phyloP scores from a whole-genome alignment of 2,888 invertebrate genomes.

The Chymomyza fuscimana region DNA sequence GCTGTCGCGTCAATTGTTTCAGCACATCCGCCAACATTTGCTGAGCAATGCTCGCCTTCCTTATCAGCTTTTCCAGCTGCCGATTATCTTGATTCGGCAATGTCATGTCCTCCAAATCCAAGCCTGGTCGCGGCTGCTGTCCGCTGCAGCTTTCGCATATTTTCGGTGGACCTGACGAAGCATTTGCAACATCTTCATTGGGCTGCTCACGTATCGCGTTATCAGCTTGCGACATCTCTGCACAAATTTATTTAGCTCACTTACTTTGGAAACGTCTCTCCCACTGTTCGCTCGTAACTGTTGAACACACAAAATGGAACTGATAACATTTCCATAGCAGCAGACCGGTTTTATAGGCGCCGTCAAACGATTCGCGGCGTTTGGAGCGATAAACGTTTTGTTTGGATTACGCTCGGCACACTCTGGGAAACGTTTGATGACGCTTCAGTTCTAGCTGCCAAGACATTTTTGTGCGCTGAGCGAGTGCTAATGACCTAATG shows the following conservation, averaged over 20 bases:
- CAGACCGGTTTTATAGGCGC: not conserved
- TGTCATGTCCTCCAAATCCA: not conserved
- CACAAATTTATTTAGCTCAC: no score
- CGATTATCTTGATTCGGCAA: not conserved
- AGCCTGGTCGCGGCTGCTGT: not conserved
- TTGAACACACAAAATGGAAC: not conserved
- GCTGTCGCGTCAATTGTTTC: conserved; percentile 31
- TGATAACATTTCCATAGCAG: not conserved
- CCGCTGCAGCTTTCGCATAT: not conserved
- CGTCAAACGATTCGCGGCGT: not conserved
- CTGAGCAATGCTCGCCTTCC: not conserved
- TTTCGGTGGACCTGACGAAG: not conserved
- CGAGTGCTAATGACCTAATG: not conserved
- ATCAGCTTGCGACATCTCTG: not conserved
- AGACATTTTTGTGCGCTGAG: not conserved
- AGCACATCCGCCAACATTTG: not conserved
- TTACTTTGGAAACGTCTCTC: no score
- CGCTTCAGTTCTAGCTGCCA: not conserved
- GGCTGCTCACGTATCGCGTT: not conserved
- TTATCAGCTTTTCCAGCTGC: not conserved
- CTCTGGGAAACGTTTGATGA: not conserved
- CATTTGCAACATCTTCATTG: not conserved
- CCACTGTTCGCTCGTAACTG: not conserved
- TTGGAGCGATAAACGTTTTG: not conserved
- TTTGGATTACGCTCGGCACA: not conserved